Conservation (phyloP, 2,113 vertebrate species). For the Thryonomys swinderianus region DNA sequence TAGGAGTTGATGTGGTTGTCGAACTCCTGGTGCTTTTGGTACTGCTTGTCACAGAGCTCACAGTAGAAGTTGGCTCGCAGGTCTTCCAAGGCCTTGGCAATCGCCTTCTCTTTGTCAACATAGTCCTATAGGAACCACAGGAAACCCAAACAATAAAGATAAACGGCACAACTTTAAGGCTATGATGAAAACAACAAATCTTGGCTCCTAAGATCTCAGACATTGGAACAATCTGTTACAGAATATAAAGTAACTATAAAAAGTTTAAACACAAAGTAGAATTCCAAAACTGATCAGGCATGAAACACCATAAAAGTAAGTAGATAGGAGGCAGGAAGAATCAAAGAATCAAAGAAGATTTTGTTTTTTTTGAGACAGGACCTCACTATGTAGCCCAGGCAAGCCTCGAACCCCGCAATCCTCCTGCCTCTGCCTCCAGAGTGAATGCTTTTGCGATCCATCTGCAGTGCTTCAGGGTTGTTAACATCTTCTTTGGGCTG, state of each 20-base stretch:
- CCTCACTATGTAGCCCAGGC: too few relatives aligned
- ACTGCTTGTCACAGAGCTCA: conserved; percentile 99
- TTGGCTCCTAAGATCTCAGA: neutral
- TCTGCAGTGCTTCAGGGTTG: neutral
- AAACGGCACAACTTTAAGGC: neutral
- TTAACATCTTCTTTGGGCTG: neutral
- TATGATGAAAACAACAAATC: neutral
- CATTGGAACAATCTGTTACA: neutral
- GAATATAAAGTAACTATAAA: neutral
- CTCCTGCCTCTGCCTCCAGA: neutral
- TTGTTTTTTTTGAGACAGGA: too few relatives aligned
- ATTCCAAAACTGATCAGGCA: neutral
- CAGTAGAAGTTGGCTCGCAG: conserved; percentile 99
- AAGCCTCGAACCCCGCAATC: too few relatives aligned
- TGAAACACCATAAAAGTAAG: neutral
- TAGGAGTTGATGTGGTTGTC: conserved; percentile 99
- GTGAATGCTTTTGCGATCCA: neutral
- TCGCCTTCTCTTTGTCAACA: conserved; percentile 98
- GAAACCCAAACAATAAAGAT: conserved; percentile 33
- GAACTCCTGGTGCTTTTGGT: conserved; percentile 99
- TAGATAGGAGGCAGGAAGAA: neutral
- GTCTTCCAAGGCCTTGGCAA: conserved; percentile 98
- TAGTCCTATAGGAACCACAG: conserved; percentile 90
- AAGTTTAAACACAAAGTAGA: conserved; percentile 21
- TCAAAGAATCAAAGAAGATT: too few relatives aligned